These are phyloP conservation scores for Phymanthus crucifer DNA, from an alignment of 92 coral and sea anemone species.

Conservation along the genomic window DNA sequence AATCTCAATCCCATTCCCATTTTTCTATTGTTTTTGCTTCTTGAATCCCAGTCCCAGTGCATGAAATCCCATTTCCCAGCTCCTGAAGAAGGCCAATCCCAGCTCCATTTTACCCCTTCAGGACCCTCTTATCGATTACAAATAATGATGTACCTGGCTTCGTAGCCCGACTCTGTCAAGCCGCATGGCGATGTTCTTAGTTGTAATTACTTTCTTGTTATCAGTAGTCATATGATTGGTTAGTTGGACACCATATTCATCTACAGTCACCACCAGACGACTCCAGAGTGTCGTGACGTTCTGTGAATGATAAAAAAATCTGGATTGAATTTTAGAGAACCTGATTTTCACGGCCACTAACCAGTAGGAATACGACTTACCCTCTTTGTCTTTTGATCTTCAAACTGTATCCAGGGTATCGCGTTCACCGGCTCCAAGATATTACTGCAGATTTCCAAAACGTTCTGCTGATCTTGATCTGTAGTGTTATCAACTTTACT, in stretches of 20 bases:
- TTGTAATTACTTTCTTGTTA: background rate
- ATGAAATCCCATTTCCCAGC: too few relatives aligned
- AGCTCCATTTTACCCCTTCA: too few relatives aligned
- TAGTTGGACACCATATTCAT: conserved; percentile 33
- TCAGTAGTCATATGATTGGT: conserved; percentile 4
- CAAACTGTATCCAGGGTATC: conserved; percentile 45
- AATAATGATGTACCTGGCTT: conserved; percentile 46
- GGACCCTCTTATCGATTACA: too few relatives aligned
- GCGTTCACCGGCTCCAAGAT: conserved; percentile 47
- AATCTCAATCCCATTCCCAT: too few relatives aligned
- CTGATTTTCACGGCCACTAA: background rate
- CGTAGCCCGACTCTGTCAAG: conserved; percentile 34
- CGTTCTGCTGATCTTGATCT: conserved; percentile 43
- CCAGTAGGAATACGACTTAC: conserved; percentile 4
- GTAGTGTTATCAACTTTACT: conserved; percentile 35
- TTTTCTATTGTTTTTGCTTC: too few relatives aligned
- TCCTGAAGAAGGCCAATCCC: too few relatives aligned
- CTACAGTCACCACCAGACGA: conserved; percentile 20
- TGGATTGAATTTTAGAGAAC: background rate
- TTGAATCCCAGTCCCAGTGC: too few relatives aligned
- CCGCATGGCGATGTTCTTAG: conserved; percentile 51
- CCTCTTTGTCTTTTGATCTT: conserved; percentile 7
- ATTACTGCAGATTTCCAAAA: conserved; percentile 62
- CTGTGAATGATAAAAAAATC: background rate
- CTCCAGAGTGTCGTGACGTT: conserved; percentile 14